These are phyloP conservation scores for Myotis davidii DNA, from an alignment of 2,113 vertebrate species.

Conservation along the genomic window DNA sequence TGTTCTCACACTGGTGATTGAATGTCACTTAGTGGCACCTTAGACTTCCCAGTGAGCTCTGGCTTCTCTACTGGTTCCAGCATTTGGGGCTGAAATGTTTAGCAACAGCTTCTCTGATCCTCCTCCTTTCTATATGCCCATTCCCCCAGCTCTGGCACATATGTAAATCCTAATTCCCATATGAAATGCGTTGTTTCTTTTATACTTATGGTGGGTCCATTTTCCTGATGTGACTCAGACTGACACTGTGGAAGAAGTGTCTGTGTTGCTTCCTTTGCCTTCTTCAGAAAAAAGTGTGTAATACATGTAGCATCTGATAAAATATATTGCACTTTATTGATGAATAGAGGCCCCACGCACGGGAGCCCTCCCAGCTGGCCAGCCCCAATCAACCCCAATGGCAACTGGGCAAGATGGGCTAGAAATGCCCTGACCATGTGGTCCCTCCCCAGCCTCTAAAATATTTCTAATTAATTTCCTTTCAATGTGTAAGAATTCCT, in stretches of 20 bases:
- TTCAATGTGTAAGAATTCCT: too few relatives aligned
- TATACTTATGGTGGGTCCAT: neutral
- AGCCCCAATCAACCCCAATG: too few relatives aligned
- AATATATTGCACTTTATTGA: neutral
- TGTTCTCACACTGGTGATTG: neutral
- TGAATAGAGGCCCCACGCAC: neutral
- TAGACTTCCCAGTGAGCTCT: neutral
- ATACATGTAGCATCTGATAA: neutral
- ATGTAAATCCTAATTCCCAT: neutral
- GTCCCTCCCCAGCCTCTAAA: too few relatives aligned
- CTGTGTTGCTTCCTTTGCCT: neutral
- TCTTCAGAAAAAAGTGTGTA: neutral
- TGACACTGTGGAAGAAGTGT: neutral
- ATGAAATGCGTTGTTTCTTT: neutral
- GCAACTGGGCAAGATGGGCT: too few relatives aligned
- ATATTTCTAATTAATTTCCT: too few relatives aligned
- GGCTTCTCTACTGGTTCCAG: neutral
- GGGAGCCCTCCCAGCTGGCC: too few relatives aligned
- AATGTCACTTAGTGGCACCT: neutral
- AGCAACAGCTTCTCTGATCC: neutral
- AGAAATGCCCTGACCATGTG: too few relatives aligned
- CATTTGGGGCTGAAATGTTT: neutral
- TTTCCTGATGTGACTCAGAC: neutral
- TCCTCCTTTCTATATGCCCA: neutral
- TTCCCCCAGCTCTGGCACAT: fast-evolving